Evolutionary conservation across 2,888 invertebrate genomes (phyloP).

Genomic region (Lagria hirta): DNA sequence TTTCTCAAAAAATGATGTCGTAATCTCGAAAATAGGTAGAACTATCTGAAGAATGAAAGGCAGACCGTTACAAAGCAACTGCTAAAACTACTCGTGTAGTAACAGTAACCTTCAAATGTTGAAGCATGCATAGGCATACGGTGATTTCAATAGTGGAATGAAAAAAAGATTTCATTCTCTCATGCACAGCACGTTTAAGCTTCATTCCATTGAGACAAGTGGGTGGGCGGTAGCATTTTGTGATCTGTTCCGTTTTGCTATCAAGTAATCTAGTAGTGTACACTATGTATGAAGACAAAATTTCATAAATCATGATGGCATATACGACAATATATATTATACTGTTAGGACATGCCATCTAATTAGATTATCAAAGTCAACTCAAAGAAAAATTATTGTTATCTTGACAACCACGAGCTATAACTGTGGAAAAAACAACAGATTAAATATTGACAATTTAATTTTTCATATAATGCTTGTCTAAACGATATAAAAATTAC

Average conservation of each 20-base stretch:
- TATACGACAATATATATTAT: slow-evolving; percentile 15
- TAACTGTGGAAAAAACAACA: no score
- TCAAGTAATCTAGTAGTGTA: no score
- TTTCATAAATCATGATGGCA: slow-evolving; percentile 15
- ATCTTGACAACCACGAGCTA: no score
- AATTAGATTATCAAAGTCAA: no score
- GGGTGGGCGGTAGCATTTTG: slow-evolving; percentile 21
- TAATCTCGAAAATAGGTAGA: slow-evolving; percentile 27
- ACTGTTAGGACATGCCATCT: no score
- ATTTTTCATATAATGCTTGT: no score
- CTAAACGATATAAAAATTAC: no score
- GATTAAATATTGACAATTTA: no score
- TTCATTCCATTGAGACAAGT: slow-evolving; percentile 16
- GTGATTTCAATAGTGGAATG: slow-evolving; percentile 21
- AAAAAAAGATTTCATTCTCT: slow-evolving; percentile 20
- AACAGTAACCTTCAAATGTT: slow-evolving; percentile 40
- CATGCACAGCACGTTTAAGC: slow-evolving; percentile 14
- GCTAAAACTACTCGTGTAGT: slow-evolving; percentile 36
- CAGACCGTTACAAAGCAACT: slow-evolving; percentile 36
- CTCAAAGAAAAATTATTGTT: no score
- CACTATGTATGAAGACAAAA: slow-evolving; percentile 12
- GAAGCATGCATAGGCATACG: no score
- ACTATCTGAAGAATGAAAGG: slow-evolving; percentile 37
- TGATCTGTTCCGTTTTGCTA: no score
- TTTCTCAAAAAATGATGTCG: no score